Conservation (phyloP, 2,797 vertebrate species). For the Anableps anableps region DNA sequence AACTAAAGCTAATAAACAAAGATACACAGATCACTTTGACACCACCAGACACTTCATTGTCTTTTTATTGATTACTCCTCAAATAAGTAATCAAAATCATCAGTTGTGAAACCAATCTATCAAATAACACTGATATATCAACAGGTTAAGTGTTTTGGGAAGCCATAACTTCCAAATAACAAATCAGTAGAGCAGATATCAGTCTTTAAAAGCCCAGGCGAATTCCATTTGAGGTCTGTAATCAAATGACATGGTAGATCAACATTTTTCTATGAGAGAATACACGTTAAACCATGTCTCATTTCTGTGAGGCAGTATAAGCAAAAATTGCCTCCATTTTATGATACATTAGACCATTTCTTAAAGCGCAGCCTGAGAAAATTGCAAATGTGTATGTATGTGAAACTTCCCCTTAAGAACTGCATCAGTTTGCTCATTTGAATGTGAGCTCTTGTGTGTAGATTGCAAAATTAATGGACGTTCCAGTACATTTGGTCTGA, state of each 20-base stretch:
- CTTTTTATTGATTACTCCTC: not conserved
- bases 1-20: not conserved
- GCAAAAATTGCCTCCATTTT: conserved; percentile 11
- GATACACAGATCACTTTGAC: not conserved
- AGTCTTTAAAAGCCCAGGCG: not conserved
- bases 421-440: conserved; percentile 63
- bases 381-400: conserved; percentile 32
- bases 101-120: not conserved
- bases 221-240: not conserved
- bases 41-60: not conserved
- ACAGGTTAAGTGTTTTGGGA: not conserved
- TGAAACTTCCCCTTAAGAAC: conserved; percentile 36
- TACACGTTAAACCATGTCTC: conserved; percentile 16
- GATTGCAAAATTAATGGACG: conserved; percentile 77
- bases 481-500: conserved; percentile 83
- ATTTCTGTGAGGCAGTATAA: not conserved
- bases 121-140: not conserved
- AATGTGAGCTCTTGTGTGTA: conserved; percentile 73
- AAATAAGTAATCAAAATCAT: not conserved
- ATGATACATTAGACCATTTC: conserved; percentile 42
- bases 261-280: conserved; percentile 1
- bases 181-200: not conserved
- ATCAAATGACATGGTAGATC: conserved; percentile 2
- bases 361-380: conserved; percentile 45
- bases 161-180: not conserved